These are phyloP conservation scores for Syngnathus scovelli DNA, from an alignment of 2,113 vertebrate genomes.

Conservation along the genomic window DNA sequence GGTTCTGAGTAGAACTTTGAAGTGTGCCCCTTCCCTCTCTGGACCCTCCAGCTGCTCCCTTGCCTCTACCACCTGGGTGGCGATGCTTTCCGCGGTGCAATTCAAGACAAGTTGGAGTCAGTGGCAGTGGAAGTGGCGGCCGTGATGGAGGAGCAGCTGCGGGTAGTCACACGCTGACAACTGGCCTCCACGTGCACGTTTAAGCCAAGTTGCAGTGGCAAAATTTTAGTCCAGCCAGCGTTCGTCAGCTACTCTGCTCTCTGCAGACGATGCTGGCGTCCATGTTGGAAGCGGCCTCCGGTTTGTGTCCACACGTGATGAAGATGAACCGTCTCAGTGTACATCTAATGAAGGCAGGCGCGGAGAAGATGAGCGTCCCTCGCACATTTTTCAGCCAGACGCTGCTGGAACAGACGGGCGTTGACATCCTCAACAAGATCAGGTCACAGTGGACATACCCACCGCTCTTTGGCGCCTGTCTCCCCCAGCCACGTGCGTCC, in stretches of 20 bases:
- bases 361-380: constrained; percentile 81
- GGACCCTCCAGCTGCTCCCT: constrained; percentile 77
- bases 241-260: background rate
- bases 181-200: too few relatives aligned
- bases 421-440: constrained; percentile 97
- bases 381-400: constrained; percentile 84
- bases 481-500: background rate
- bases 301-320: constrained; percentile 91
- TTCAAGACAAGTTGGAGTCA: constrained; percentile 86
- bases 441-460: constrained; percentile 67
- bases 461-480: background rate
- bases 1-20: background rate
- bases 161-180: constrained; percentile 66
- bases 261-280: constrained; percentile 79
- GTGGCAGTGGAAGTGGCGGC: constrained; percentile 88
- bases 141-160: constrained; percentile 89
- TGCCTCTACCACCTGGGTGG: constrained; percentile 85
- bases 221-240: too few relatives aligned
- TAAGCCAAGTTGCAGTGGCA: too few relatives aligned
- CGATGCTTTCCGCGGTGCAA: constrained; percentile 72
- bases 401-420: constrained; percentile 88
- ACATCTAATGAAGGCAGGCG: constrained; percentile 78
- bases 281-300: constrained; percentile 89
- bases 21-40: background rate
- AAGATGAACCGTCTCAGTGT: constrained; percentile 77